Conservation (phyloP, 2,113 vertebrate genomes). For the Megatriorchis doriae region DNA sequence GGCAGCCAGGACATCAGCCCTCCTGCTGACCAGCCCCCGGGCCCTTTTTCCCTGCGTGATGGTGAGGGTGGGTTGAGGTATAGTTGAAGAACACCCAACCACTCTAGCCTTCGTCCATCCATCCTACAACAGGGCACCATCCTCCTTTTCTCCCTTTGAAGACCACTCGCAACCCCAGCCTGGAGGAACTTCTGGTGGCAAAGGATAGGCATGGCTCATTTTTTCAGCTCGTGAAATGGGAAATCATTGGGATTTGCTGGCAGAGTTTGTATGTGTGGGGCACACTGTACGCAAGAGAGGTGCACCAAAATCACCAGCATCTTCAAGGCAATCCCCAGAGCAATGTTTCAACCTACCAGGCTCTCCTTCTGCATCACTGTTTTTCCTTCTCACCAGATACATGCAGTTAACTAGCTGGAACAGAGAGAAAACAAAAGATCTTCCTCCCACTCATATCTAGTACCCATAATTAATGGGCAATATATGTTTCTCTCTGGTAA, state of each 20-base stretch:
- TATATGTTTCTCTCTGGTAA: background rate
- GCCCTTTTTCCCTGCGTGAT: rapidly evolving
- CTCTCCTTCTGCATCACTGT: background rate
- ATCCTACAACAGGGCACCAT: background rate
- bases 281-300: background rate
- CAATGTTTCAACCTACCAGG: background rate
- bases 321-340: background rate
- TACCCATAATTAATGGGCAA: background rate
- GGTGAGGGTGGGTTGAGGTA: background rate
- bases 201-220: background rate
- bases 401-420: background rate
- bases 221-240: background rate
- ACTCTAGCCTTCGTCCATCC: background rate
- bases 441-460: background rate
- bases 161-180: background rate
- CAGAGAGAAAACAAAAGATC: background rate
- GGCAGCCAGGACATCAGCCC: background rate
- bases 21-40: background rate
- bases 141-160: background rate
- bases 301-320: background rate
- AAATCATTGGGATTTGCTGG: background rate
- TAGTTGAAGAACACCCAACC: background rate
- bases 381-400: background rate
- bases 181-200: background rate
- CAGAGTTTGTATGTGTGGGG: background rate